These are phyloP conservation scores for Varroa destructor DNA, from an alignment of 1,140 invertebrate species.

Conservation along the genomic window DNA sequence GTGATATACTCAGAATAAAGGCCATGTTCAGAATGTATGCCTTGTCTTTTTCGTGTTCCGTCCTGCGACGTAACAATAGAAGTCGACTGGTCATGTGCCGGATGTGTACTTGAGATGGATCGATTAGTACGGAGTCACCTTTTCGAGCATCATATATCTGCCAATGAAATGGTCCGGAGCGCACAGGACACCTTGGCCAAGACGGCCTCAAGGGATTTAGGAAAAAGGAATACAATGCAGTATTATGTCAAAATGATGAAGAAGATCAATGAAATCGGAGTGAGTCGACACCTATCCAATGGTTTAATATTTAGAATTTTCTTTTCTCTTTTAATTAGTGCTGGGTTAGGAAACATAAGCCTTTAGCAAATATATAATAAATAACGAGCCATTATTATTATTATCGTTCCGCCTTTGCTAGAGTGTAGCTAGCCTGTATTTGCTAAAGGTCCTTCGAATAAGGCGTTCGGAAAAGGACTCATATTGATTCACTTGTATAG, in stretches of 20 bases:
- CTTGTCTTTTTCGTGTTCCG: not conserved
- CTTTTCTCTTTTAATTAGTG: too few species aligned
- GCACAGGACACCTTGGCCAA: not conserved
- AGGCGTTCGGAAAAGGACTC: too few species aligned
- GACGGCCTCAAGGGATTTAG: not conserved
- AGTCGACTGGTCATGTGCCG: conserved; percentile 9
- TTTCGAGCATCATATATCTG: not conserved
- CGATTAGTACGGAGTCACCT: not conserved
- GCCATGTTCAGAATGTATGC: not conserved
- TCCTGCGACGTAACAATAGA: not conserved
- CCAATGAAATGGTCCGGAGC: not conserved
- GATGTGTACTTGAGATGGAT: conserved; percentile 7
- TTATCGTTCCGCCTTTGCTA: too few species aligned
- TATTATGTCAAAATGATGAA: conserved; percentile 21
- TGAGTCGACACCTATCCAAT: not conserved
- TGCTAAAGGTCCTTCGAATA: too few species aligned
- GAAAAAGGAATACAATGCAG: not conserved
- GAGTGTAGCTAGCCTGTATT: too few species aligned
- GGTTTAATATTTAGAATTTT: not conserved
- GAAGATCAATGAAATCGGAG: not conserved
- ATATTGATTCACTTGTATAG: too few species aligned
- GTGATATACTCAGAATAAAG: too few species aligned
- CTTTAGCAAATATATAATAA: too few species aligned
- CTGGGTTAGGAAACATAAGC: too few species aligned
- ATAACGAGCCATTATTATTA: too few species aligned